A percentile compares a stretch with the other conserved stretches of the same genome.
These are phyloP conservation scores for Trissonchulus latispiculum DNA, from an alignment of 2,888 invertebrate genomes.

Conservation along the genomic window DNA sequence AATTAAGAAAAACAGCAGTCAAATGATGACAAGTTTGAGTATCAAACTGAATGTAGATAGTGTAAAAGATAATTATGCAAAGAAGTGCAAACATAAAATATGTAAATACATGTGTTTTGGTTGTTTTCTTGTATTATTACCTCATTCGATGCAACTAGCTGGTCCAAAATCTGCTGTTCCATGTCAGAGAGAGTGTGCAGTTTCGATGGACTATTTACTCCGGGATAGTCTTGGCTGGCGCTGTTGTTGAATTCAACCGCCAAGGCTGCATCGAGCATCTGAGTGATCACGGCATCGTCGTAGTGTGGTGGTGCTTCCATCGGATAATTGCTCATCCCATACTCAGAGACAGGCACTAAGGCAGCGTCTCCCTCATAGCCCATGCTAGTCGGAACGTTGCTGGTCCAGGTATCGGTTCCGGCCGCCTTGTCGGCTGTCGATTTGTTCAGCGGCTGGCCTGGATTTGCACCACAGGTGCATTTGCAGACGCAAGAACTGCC, in stretches of 20 bases:
- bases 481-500: background rate
- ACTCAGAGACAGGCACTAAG: background rate
- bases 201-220: background rate
- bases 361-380: background rate
- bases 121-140: too few species aligned
- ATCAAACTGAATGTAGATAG: too few species aligned
- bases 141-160: slow-evolving; percentile 72
- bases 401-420: too few species aligned
- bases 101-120: too few species aligned
- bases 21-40: too few species aligned
- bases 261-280: background rate
- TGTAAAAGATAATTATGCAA: too few species aligned
- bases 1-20: too few species aligned
- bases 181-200: slow-evolving; percentile 61
- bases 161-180: slow-evolving; percentile 71
- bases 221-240: background rate
- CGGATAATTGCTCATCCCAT: background rate
- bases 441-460: background rate
- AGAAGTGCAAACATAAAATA: too few species aligned
- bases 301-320: background rate
- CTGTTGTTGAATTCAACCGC: background rate
- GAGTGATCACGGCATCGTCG: background rate
- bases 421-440: too few species aligned
- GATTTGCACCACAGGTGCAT: background rate
- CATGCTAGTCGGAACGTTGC: background rate